Evolutionary conservation across 2,888 invertebrate species (phyloP).

Genomic region (Scaptomyza polygonia): DNA sequence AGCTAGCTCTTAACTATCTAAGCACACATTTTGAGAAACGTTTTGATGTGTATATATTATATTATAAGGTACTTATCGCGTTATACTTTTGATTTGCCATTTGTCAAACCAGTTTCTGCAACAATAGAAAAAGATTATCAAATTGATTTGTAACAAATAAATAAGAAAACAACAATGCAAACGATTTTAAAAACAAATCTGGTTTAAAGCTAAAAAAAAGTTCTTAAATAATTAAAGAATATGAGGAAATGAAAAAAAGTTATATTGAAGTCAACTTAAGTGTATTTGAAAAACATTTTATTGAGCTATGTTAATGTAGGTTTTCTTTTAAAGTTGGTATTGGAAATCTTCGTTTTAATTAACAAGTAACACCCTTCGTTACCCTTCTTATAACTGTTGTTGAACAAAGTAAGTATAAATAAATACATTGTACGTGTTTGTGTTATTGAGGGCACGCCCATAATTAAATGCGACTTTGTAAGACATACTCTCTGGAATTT

Average conservation of each 20-base stretch:
- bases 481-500: constrained; percentile 61
- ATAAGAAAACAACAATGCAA: background rate
- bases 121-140: background rate
- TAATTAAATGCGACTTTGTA: background rate
- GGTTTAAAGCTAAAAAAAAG: no score
- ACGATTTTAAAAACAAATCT: no score
- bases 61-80: constrained; percentile 4
- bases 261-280: no score
- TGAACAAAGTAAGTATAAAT: background rate
- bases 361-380: background rate
- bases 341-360: background rate
- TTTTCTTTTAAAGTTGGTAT: no score
- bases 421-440: constrained; percentile 8
- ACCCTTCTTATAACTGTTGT: background rate
- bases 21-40: constrained; percentile 1
- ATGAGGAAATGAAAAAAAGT: no score
- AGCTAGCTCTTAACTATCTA: background rate
- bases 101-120: constrained; percentile 1
- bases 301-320: no score
- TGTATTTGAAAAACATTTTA: no score
- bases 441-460: constrained; percentile 36
- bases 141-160: background rate
- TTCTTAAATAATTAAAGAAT: no score
- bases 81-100: background rate
- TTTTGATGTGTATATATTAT: background rate